Evolutionary conservation across 2,797 vertebrate genomes (phyloP).

Genomic region (Melopsittacus undulatus): DNA sequence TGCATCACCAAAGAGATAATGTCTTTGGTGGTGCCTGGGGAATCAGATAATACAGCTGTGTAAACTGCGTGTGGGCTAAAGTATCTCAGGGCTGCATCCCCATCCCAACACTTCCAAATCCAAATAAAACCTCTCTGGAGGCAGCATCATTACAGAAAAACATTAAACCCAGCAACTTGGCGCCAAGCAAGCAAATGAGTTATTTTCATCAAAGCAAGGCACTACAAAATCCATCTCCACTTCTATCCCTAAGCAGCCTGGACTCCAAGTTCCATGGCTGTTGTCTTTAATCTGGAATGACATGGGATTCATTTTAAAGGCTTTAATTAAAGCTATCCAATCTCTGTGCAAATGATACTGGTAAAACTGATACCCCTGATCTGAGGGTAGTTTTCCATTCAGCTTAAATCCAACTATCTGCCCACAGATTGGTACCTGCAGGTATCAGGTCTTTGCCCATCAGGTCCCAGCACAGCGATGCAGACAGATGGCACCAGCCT

Average conservation of each 20-base stretch:
- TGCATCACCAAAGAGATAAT: slow-evolving; percentile 32
- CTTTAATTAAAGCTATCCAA: neutral
- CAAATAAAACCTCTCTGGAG: slow-evolving; percentile 50
- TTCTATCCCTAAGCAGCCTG: neutral
- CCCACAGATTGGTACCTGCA: neutral
- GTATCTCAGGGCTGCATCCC: slow-evolving; percentile 21
- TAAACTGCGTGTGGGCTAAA: slow-evolving; percentile 71
- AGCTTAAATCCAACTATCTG: neutral
- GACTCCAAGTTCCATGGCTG: accelerated
- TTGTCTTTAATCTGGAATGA: neutral
- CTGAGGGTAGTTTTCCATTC: neutral
- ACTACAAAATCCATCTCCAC: neutral
- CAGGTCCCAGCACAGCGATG: neutral
- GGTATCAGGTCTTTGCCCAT: neutral
- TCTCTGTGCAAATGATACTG: neutral
- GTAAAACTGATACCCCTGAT: neutral
- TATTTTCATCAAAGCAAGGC: neutral
- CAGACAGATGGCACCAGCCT: neutral
- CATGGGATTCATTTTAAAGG: neutral
- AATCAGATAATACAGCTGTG: slow-evolving; percentile 66
- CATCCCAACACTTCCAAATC: slow-evolving; percentile 34
- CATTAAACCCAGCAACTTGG: neutral
- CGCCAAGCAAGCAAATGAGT: neutral
- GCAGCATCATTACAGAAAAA: slow-evolving; percentile 14
- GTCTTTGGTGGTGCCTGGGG: slow-evolving; percentile 1